phyloP scores from a whole-genome alignment of 2,888 invertebrate species.

The Ethmia dodecea region DNA sequence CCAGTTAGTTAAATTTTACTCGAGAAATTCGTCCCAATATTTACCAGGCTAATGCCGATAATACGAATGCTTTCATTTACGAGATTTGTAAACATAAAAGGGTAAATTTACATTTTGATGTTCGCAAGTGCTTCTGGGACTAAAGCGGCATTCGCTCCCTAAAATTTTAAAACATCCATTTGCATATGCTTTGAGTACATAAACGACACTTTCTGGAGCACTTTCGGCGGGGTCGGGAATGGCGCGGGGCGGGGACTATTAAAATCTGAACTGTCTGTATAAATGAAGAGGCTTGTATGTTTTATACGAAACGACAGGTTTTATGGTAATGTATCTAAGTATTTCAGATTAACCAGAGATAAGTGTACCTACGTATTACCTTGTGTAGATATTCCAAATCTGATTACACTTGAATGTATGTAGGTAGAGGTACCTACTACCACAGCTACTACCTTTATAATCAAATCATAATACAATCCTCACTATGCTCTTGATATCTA shows the following conservation, averaged over 20 bases:
- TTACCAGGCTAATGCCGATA: slow-evolving; percentile 57
- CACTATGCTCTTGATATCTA: no score
- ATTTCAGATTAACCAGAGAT: no score
- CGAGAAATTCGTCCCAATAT: slow-evolving; percentile 29
- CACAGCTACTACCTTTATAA: no score
- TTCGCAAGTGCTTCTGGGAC: slow-evolving; percentile 72
- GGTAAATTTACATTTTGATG: slow-evolving; percentile 77
- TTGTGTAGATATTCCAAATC: no score
- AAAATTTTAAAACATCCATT: slow-evolving; percentile 77
- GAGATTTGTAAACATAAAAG: slow-evolving; percentile 76
- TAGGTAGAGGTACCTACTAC: no score
- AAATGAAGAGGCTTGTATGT: no score
- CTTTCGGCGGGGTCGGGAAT: slow-evolving; percentile 42
- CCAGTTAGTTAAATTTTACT: neutral
- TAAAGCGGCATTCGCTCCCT: slow-evolving; percentile 72
- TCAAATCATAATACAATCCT: no score
- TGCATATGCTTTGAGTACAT: slow-evolving; percentile 77
- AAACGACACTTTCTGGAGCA: slow-evolving; percentile 75
- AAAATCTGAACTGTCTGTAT: no score
- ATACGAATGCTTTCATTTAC: slow-evolving; percentile 74
- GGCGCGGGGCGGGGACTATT: slow-evolving; percentile 20
- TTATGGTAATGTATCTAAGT: no score
- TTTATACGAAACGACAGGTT: no score
- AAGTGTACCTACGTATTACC: no score
- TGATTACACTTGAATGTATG: no score